Base-by-base conservation (phyloP, 2,888 invertebrate species). In the Melanargia galathea region DNA sequence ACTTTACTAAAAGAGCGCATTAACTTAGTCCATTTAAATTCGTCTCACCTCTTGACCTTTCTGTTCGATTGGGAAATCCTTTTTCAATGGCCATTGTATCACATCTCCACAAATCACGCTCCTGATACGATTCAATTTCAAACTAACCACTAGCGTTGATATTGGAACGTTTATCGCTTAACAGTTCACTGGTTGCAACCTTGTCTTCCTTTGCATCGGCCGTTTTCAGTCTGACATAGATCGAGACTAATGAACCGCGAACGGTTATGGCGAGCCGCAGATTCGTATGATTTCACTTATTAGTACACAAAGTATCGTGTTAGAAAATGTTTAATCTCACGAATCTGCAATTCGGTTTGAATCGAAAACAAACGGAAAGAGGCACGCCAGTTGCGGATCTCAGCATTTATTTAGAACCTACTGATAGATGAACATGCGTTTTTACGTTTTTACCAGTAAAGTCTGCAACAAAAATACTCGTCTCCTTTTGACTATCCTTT, bases 1-100 rank as follows among this genome's bases (percentile, higher is more conserved):
- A 82, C 79, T 80, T 77, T 74, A 75, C 74, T 77, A 75, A 76
- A 52, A 80, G 75, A 78, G 71, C 78, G 72, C 75, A 72, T 70
- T 74, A 73, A 77, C 73, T 67, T 59, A 40, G 72, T 78, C 82
- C 73, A 86, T 87, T 88, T 79, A 82, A 81, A 87, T 88, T 86
- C 86, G 77, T 77, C 77, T 79, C 85, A 83, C 83, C 86, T 86
- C 78, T 82, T 82, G 79, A 86, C 86, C 83, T 87, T 85, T 84
- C 81, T 78, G 78, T 82, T 81, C 77, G 70, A 77, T 87, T 87
- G 78, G 65, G 82, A 81, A 84, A 79, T 69, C 62, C 63, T 76
- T 79, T 52, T 79, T 71, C 60, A 75, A 74, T 72, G 64, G 72
- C 75, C 72, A 79, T 82, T 85, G 82, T 84, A 71, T 73, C 60